Conservation (phyloP, 2,888 invertebrate species). For the Sphaerophoria taeniata region DNA sequence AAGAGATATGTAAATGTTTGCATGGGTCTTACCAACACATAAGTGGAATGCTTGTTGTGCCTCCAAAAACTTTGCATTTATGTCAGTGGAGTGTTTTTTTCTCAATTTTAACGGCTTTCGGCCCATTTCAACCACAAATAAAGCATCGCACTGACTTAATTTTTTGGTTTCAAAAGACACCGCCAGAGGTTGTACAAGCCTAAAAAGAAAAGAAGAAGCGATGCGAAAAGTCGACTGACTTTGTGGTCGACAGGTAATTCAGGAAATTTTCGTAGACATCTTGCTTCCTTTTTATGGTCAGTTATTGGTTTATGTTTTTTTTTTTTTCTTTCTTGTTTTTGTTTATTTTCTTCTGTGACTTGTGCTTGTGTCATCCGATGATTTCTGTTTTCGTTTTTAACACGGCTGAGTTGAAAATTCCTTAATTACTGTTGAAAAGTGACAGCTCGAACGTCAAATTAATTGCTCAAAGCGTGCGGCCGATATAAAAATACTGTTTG, state of each 20-base stretch:
- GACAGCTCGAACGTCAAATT: conserved; percentile 25
- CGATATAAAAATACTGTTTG: conserved; percentile 26
- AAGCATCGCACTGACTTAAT: conserved; percentile 52
- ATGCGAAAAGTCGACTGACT: conserved; percentile 37
- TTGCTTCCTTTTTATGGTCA: conserved; percentile 69
- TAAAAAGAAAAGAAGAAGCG: conserved; percentile 15
- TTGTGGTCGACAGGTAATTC: conserved; percentile 66
- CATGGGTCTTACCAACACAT: neutral
- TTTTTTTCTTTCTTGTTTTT: conserved; percentile 13
- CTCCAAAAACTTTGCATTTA: conserved; percentile 43
- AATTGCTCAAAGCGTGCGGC: conserved; percentile 32
- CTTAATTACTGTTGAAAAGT: conserved; percentile 50
- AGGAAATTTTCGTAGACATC: conserved; percentile 67
- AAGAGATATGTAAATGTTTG: conserved; percentile 41
- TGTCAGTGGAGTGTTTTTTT: neutral
- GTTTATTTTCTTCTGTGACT: conserved; percentile 30
- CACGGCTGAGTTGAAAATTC: conserved; percentile 56
- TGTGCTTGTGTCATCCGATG: conserved; percentile 32
- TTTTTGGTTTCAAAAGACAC: conserved; percentile 55
- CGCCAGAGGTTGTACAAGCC: conserved; percentile 50
- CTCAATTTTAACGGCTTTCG: conserved; percentile 4
- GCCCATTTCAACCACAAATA: conserved; percentile 45
- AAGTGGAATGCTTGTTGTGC: conserved; percentile 61
- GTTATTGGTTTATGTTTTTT: conserved; percentile 33
- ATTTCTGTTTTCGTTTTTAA: conserved; percentile 36